Percentiles rank a stretch among this genome's conserved stretches.
phyloP scores from a whole-genome alignment of 2,888 invertebrate species.

The Ptilodon capucinus region DNA sequence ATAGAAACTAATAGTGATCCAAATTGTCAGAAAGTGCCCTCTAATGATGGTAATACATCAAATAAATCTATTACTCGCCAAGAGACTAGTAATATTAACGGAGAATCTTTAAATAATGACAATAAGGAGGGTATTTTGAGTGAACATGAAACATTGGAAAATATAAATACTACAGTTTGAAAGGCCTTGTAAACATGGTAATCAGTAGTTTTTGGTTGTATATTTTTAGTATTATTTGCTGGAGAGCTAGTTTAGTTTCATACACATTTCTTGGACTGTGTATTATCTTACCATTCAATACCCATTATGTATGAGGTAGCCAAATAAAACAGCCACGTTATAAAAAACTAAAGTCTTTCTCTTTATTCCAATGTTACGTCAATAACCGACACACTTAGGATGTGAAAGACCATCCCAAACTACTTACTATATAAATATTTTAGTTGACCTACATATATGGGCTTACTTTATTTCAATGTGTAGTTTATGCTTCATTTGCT shows the following conservation, averaged over 20 bases:
- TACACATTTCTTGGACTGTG: background rate
- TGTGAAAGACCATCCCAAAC: no score
- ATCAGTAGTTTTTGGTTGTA: constrained; percentile 9
- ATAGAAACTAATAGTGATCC: background rate
- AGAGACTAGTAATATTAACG: constrained; percentile 1
- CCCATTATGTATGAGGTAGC: constrained; percentile 1
- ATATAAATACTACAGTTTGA: constrained; percentile 12
- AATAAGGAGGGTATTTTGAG: constrained; percentile 9
- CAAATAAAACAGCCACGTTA: background rate
- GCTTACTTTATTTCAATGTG: no score
- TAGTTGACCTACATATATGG: no score
- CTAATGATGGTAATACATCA: constrained; percentile 6
- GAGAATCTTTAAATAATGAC: constrained; percentile 5
- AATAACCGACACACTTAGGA: no score
- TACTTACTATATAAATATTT: no score
- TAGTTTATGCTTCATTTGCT: no score
- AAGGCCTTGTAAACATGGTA: background rate
- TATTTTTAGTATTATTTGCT: constrained; percentile 22
- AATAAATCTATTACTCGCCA: background rate
- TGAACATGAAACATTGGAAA: constrained; percentile 6
- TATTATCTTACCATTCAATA: background rate
- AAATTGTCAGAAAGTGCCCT: constrained; percentile 7
- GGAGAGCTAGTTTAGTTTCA: constrained; percentile 27
- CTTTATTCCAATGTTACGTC: background rate
- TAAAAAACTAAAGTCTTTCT: background rate